These are phyloP conservation scores for Masticophis lateralis DNA, from an alignment of 2,797 vertebrate species.

Conservation along the genomic window DNA sequence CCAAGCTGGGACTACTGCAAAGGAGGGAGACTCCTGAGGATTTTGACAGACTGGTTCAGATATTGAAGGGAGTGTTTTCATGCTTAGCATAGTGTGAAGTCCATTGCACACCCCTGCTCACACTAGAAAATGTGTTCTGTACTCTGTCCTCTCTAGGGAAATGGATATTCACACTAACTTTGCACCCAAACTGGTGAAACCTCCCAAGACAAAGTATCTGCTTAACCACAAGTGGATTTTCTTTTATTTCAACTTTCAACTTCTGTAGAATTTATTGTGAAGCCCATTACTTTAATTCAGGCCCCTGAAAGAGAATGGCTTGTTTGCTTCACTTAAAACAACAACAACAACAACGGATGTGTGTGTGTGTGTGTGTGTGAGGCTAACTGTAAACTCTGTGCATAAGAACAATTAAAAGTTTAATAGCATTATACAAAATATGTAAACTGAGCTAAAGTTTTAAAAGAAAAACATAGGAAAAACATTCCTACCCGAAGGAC, in stretches of 20 bases:
- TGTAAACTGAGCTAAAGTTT: neutral
- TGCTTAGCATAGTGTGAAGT: constrained; percentile 3
- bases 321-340: neutral
- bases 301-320: neutral
- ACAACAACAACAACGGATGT: neutral
- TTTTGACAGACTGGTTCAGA: constrained; percentile 11
- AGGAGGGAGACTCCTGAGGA: neutral
- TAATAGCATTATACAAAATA: neutral
- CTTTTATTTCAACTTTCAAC: neutral
- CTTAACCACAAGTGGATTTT: constrained; percentile 10
- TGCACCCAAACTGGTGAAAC: constrained; percentile 13
- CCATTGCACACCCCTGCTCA: neutral
- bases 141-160: neutral
- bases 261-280: neutral
- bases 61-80: neutral
- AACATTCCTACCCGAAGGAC: neutral
- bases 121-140: neutral
- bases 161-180: constrained; percentile 14
- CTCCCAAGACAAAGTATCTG: neutral
- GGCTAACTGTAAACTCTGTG: too few species aligned
- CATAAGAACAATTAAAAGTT: neutral
- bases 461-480: neutral
- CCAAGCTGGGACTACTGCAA: neutral
- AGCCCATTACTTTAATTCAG: neutral
- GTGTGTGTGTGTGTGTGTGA: neutral